Evolutionary conservation across 1,140 invertebrate genomes (phyloP).

Genomic region (Philotrypesis tridentata): DNA sequence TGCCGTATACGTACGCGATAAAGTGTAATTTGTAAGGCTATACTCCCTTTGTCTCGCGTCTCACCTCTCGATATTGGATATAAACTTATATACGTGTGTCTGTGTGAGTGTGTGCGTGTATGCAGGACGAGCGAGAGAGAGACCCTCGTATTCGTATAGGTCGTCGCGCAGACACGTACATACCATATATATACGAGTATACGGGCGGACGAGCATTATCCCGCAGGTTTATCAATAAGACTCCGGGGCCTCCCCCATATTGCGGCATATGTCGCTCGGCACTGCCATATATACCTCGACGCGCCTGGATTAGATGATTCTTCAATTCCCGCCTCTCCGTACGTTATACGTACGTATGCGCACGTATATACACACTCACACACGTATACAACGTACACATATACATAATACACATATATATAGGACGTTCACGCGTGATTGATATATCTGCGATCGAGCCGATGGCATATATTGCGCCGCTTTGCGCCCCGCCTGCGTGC

Average conservation of each 20-base stretch:
- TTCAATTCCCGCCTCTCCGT: constrained; percentile 38
- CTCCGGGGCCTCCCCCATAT: not conserved
- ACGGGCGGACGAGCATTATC: not conserved
- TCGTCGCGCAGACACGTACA: not conserved
- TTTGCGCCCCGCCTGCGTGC: not conserved
- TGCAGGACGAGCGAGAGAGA: too few species aligned
- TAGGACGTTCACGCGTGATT: not conserved
- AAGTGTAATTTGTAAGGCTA: constrained; percentile 44
- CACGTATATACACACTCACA: too few species aligned
- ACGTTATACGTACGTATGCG: too few species aligned
- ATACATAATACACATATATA: not conserved
- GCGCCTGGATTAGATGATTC: constrained; percentile 48
- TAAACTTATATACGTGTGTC: not conserved
- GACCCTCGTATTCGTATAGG: too few species aligned
- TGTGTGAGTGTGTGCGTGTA: too few species aligned
- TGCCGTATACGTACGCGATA: constrained; percentile 15
- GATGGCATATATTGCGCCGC: too few species aligned
- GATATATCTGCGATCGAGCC: too few species aligned
- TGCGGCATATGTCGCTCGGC: constrained; percentile 42
- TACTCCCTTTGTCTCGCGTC: not conserved
- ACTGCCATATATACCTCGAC: not conserved
- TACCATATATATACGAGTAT: not conserved
- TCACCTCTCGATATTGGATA: not conserved
- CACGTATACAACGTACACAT: not conserved
- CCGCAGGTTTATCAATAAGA: constrained; percentile 30